Conservation (phyloP, 2,797 vertebrate species). For the Pangasius mekongensis region DNA sequence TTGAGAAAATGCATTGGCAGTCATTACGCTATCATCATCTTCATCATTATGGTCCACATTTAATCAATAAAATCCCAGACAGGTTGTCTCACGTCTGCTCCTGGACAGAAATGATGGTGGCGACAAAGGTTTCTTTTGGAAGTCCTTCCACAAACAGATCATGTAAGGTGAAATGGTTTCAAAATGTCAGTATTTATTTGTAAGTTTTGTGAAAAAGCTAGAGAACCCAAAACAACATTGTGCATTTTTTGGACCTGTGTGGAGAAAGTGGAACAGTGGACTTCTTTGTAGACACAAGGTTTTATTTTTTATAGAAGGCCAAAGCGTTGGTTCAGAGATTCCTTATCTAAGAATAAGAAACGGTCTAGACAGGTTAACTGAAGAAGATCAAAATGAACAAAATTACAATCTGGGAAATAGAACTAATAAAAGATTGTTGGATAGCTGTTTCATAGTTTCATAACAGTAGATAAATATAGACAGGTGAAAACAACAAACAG, state of each 20-base stretch:
- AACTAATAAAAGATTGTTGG: not conserved
- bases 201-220: too few relatives aligned
- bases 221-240: not conserved
- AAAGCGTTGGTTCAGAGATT: not conserved
- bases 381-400: not conserved
- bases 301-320: not conserved
- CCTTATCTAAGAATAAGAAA: not conserved
- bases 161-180: not conserved
- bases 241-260: not conserved
- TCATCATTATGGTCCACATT: constrained; percentile 35
- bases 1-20: constrained; percentile 17
- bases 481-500: not conserved
- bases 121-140: not conserved
- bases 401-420: not conserved
- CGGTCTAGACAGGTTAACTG: not conserved
- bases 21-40: constrained; percentile 40
- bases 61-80: constrained; percentile 51
- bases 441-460: not conserved
- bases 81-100: constrained; percentile 30
- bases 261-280: not conserved
- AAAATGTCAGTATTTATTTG: not conserved
- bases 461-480: not conserved
- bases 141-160: not conserved
- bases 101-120: not conserved
- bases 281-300: not conserved